These are phyloP conservation scores for Caenorhabditis macrosperma DNA, from an alignment of 2,888 invertebrate genomes.

Conservation along the genomic window DNA sequence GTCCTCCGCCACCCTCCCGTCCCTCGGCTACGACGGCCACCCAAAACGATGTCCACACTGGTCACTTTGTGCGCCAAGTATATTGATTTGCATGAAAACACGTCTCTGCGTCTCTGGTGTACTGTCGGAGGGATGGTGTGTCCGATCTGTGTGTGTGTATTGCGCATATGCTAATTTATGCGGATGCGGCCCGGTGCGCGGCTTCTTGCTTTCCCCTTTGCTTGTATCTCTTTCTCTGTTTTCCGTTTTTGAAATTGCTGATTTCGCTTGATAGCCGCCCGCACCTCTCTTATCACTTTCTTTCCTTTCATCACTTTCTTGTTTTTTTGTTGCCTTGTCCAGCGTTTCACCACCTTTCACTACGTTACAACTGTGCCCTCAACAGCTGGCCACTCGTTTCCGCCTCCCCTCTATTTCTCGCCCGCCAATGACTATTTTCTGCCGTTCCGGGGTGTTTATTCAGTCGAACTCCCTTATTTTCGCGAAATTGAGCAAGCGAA, in stretches of 20 bases:
- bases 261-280: conserved; percentile 39
- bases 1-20: conserved; percentile 15
- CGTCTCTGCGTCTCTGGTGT: conserved; percentile 36
- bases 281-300: conserved; percentile 31
- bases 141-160: conserved; percentile 40
- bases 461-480: no score
- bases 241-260: conserved; percentile 42
- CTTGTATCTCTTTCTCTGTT: conserved; percentile 47
- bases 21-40: conserved; percentile 56
- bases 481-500: no score
- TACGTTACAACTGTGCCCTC: not conserved
- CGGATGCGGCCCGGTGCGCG: conserved; percentile 18
- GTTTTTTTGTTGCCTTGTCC: conserved; percentile 14
- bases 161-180: conserved; percentile 55
- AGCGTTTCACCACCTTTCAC: conserved; percentile 19
- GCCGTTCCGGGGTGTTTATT: no score
- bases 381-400: conserved; percentile 6
- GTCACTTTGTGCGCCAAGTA: conserved; percentile 51
- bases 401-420: not conserved
- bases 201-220: conserved; percentile 33
- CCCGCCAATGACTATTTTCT: not conserved
- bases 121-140: conserved; percentile 9
- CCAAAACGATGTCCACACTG: conserved; percentile 59
- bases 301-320: conserved; percentile 29
- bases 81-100: conserved; percentile 54